Percentiles rank a stretch among this genome's conserved stretches.
These are phyloP conservation scores for Prorops nasuta DNA, from an alignment of 1,140 invertebrate species.

Conservation along the genomic window DNA sequence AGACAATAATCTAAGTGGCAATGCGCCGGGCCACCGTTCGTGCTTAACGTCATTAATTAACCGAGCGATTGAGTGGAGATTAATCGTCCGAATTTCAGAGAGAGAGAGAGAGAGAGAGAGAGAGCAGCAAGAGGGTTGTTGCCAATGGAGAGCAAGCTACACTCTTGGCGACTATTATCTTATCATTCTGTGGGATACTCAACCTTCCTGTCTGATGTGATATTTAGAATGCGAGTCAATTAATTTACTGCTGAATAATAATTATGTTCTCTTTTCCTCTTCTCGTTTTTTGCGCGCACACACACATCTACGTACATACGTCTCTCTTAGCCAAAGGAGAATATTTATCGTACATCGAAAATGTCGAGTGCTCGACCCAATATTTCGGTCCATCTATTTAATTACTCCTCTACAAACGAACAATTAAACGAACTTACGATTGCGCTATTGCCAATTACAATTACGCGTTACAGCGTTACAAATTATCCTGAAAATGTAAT, in stretches of 20 bases:
- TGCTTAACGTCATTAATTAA: conserved; percentile 40
- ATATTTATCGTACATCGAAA: no score
- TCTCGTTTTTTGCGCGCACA: no score
- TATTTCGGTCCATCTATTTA: no score
- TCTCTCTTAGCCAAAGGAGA: no score
- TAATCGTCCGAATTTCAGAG: conserved; percentile 29
- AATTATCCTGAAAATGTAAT: no score
- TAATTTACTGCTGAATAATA: conserved; percentile 15
- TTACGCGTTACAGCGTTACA: no score
- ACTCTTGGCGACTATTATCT: conserved; percentile 31
- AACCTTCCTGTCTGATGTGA: conserved; percentile 22
- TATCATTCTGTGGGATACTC: conserved; percentile 29
- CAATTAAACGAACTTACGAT: no score
- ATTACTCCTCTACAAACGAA: no score
- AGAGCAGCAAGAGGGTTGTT: conserved; percentile 6
- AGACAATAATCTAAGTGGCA: conserved; percentile 41
- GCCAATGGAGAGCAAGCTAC: conserved; percentile 14
- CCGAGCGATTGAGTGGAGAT: conserved; percentile 41
- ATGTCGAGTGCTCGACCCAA: no score
- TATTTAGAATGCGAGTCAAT: conserved; percentile 34
- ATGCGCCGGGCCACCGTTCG: conserved; percentile 17
- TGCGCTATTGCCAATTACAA: no score
- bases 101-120: no score
- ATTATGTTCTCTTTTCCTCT: conserved; percentile 9
- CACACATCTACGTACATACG: no score